Percentiles rank a stretch among this genome's conserved stretches.
Conservation (phyloP, 1,140 invertebrate species). For the Melitaea cinxia region DNA sequence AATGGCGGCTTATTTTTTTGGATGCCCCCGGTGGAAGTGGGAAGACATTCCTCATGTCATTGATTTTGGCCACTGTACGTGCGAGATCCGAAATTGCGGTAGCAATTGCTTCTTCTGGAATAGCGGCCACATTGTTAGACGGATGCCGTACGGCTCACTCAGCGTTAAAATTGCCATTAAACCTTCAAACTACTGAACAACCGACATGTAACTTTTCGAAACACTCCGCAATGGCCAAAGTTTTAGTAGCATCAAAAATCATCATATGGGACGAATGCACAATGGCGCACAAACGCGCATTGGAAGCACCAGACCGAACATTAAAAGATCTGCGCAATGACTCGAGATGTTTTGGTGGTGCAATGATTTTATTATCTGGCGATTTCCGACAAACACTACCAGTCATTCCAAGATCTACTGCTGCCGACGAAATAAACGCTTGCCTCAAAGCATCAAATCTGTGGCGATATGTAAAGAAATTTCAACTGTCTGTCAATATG, state of each 20-base stretch:
- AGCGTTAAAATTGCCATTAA: constrained; percentile 47
- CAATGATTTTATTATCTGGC: constrained; percentile 68
- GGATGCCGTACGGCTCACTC: constrained; percentile 78
- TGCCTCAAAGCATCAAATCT: constrained; percentile 62
- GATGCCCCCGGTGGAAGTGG: neutral
- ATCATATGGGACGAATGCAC: constrained; percentile 24
- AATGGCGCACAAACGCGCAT: neutral
- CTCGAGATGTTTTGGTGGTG: constrained; percentile 37
- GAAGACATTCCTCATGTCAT: neutral
- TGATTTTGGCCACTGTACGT: neutral
- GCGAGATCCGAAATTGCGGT: neutral
- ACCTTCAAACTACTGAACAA: constrained; percentile 29
- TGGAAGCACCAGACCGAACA: neutral
- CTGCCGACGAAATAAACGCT: constrained; percentile 73
- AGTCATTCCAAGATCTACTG: constrained; percentile 70
- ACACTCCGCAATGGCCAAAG: constrained; percentile 36
- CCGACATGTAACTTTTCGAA: constrained; percentile 30
- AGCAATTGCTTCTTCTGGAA: constrained; percentile 55
- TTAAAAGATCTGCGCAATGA: constrained; percentile 34
- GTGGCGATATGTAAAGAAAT: constrained; percentile 64
- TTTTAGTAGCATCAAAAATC: constrained; percentile 54
- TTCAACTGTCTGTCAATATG: constrained; percentile 20
- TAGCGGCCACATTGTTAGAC: constrained; percentile 79
- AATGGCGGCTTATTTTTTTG: neutral
- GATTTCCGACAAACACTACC: constrained; percentile 82